Evolutionary conservation across 2,888 invertebrate species (phyloP).

Genomic region (Perizoma flavofasciatum): DNA sequence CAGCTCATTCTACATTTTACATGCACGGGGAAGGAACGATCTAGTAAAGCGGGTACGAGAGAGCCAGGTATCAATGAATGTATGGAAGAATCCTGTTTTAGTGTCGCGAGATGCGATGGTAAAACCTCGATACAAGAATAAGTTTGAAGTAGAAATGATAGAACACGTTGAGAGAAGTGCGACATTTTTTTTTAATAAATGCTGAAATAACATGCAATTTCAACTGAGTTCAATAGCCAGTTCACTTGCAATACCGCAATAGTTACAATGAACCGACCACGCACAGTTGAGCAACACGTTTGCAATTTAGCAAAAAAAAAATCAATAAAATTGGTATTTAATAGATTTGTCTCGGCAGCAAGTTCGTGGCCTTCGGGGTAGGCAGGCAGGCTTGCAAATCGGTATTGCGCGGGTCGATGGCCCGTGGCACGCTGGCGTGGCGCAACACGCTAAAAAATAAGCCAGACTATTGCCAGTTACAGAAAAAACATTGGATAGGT

Average conservation of each 20-base stretch:
- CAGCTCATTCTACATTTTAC: no score
- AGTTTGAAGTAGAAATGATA: no score
- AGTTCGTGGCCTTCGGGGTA: slow-evolving; percentile 65
- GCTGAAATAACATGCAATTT: no score
- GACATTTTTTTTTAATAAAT: no score
- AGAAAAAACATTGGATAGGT: slow-evolving; percentile 25
- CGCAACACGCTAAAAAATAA: slow-evolving; percentile 47
- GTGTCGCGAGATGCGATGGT: no score
- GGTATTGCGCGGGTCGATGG: slow-evolving; percentile 63
- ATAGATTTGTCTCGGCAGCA: slow-evolving; percentile 75
- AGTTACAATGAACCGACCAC: slow-evolving; percentile 18
- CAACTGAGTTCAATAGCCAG: slow-evolving; percentile 22
- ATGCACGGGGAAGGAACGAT: no score
- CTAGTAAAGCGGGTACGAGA: no score
- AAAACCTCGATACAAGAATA: no score
- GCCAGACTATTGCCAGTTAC: slow-evolving; percentile 12
- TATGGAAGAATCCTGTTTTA: no score
- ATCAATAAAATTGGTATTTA: slow-evolving; percentile 31
- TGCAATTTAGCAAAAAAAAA: slow-evolving; percentile 35
- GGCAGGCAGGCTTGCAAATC: slow-evolving; percentile 25
- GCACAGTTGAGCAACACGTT: slow-evolving; percentile 38
- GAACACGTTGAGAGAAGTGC: no score
- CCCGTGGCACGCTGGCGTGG: slow-evolving; percentile 50
- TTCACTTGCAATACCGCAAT: slow-evolving; percentile 17
- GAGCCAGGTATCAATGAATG: no score